Base-by-base conservation (phyloP, 2,113 vertebrate genomes). In the Cettia cetti region DNA sequence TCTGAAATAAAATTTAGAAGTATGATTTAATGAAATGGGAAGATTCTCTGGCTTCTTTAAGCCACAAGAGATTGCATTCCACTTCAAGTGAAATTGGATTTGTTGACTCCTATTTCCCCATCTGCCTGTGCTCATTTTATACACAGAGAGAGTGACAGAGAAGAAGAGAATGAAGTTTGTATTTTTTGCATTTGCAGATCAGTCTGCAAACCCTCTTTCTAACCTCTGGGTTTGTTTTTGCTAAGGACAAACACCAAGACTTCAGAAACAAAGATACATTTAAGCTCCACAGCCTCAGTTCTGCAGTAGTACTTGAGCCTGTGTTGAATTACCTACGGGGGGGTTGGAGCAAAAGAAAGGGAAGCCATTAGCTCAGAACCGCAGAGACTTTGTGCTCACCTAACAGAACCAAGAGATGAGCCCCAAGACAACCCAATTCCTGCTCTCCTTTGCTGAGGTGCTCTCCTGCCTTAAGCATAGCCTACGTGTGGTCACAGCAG, bases 1-100 rank as follows among this genome's bases (percentile, higher is more conserved):
- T 83, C 86, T 65, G 84, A 90, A 91, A 56, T 27, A 45, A 56
- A 89, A 71, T 30, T 44, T 49, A 64, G 44, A 69, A 57, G 16
- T 54, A 39, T 50, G 42, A 91, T 74, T 94, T 90, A 90, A 90
- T 80, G 54, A 77, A 80, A 24, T 28, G 60, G 82, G 53, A 82
- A 76, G 49, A 77, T 86, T 76, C 37, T 65, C 49, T 69, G 92
- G 66, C 54, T 95, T 72, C 71, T 90, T 83, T 47, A 86, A 88
- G 52, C 63, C 90, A 54, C 83, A 26, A 50, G 94, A 88, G 88
- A 82, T 27, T 90, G 60, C 37, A 86, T 93, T 90, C 60, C 21
- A 66, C 45, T 95, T 80, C 11, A 9, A 90, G 66, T 54, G 44
- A 93, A 90, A 90, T 92, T 82, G 59, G 75, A 57, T 92, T 90